Percentiles rank a stretch among this genome's conserved stretches.
These are phyloP conservation scores for Neosilurus hyrtlii DNA, from an alignment of 2,797 vertebrate genomes.

Conservation along the genomic window DNA sequence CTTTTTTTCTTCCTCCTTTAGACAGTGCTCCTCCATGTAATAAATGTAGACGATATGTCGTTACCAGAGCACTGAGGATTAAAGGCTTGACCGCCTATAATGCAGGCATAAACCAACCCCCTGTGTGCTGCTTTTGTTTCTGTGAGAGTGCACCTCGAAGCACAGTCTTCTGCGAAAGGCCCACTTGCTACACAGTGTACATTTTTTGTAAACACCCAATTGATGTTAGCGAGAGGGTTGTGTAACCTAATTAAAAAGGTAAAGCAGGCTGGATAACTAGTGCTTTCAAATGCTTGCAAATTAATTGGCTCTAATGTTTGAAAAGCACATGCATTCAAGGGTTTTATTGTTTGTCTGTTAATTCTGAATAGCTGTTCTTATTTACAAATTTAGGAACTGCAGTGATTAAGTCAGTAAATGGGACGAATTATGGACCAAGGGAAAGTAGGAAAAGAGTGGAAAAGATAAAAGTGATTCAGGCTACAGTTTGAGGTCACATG, in stretches of 20 bases:
- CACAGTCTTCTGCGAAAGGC: constrained; percentile 35
- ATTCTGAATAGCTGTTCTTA: constrained; percentile 33
- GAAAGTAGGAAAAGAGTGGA: constrained; percentile 1
- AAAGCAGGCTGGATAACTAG: constrained; percentile 50
- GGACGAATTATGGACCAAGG: constrained; percentile 14
- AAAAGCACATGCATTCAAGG: constrained; percentile 48
- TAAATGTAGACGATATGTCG: constrained; percentile 83
- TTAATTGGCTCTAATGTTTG: constrained; percentile 51
- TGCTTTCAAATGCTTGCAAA: constrained; percentile 45
- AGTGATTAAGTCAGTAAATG: constrained; percentile 26
- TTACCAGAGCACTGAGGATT: constrained; percentile 81
- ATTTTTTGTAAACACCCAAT: constrained; percentile 43
- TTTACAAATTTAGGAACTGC: constrained; percentile 36
- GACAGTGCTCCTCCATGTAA: constrained; percentile 74
- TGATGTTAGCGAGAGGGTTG: constrained; percentile 45
- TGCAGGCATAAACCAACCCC: constrained; percentile 76
- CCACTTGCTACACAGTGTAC: constrained; percentile 33
- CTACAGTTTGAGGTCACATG: constrained; percentile 11
- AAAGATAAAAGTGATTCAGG: constrained; percentile 9
- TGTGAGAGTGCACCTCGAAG: constrained; percentile 59
- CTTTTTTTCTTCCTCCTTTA: constrained; percentile 68
- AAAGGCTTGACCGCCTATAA: constrained; percentile 81
- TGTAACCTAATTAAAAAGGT: constrained; percentile 53
- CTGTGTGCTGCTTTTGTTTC: constrained; percentile 76
- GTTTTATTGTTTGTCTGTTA: constrained; percentile 36